phyloP scores from a whole-genome alignment of 1,140 invertebrate species.

The Helicorthomorpha holstii region DNA sequence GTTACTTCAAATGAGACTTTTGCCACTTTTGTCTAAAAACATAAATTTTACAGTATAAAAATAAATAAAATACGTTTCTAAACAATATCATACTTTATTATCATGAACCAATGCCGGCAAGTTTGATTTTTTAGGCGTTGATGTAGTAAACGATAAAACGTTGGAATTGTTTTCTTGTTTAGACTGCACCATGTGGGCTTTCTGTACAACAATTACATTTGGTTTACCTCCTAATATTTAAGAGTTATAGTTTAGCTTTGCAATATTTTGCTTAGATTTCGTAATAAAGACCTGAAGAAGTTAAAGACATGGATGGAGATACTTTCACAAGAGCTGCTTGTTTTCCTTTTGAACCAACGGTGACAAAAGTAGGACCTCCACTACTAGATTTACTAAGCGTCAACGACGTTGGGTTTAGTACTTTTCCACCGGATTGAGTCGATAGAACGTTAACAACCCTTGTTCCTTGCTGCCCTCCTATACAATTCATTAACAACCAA shows the following conservation, averaged over 20 bases:
- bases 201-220: slow-evolving; percentile 30
- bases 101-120: no score
- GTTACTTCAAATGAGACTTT: no score
- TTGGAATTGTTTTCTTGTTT: no score
- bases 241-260: no score
- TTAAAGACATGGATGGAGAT: slow-evolving; percentile 6
- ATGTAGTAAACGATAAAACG: no score
- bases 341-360: slow-evolving; percentile 25
- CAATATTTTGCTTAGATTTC: not conserved
- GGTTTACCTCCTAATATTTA: slow-evolving; percentile 18
- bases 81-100: no score
- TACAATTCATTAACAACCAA: no score
- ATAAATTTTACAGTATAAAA: no score
- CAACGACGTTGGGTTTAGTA: slow-evolving; percentile 20
- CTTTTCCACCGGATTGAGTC: slow-evolving; percentile 20
- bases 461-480: not conserved
- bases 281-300: slow-evolving; percentile 7
- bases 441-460: slow-evolving; percentile 7
- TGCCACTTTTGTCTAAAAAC: no score
- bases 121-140: no score
- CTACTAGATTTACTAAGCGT: slow-evolving; percentile 14
- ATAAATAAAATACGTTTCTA: no score
- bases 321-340: slow-evolving; percentile 25
- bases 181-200: slow-evolving; percentile 22
- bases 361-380: slow-evolving; percentile 15